Conservation (phyloP, 1,140 invertebrate genomes). For the Nilaparvata lugens region DNA sequence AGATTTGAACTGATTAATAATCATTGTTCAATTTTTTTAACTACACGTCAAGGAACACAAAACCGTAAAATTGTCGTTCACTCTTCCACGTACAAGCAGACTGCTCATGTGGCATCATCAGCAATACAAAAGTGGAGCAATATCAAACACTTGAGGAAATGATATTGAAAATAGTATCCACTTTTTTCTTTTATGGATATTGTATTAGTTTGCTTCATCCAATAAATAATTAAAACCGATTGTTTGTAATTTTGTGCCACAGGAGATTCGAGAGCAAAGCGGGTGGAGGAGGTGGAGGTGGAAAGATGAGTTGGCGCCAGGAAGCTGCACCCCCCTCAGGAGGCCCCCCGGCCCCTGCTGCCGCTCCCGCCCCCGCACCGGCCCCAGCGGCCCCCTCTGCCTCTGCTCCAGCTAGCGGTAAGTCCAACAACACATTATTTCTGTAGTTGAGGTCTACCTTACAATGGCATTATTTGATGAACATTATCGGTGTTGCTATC, state of each 20-base stretch:
- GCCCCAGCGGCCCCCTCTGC: not conserved
- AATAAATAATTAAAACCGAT: not conserved
- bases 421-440: not conserved
- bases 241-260: not conserved
- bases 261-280: constrained; percentile 7
- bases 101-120: no score
- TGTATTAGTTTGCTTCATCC: not conserved
- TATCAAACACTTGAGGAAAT: no score
- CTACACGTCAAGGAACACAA: no score
- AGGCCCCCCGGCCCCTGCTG: not conserved
- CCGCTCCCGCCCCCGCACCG: constrained; percentile 1
- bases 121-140: no score
- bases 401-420: not conserved
- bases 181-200: not conserved
- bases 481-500: not conserved
- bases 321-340: constrained; percentile 8
- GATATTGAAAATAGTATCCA: no score
- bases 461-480: not conserved
- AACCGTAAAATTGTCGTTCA: no score
- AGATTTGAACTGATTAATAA: no score
- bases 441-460: not conserved
- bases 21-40: no score
- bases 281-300: constrained; percentile 7
- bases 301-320: not conserved
- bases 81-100: no score